Evolutionary conservation across 2,113 vertebrate genomes (phyloP).

Genomic region (Rissa tridactyla): DNA sequence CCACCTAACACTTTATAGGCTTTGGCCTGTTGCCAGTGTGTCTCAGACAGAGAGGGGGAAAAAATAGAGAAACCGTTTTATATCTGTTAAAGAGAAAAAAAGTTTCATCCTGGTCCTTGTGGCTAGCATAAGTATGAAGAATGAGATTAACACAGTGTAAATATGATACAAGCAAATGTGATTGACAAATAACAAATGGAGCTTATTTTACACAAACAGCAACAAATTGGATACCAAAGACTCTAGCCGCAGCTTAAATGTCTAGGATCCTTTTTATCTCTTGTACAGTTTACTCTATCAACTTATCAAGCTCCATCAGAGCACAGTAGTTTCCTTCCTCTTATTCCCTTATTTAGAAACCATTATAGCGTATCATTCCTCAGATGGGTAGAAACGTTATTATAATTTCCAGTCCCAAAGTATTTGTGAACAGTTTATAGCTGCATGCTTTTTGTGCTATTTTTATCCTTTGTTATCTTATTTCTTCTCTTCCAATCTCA

Average conservation of each 20-base stretch:
- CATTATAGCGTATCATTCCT: neutral
- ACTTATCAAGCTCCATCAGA: constrained; percentile 27
- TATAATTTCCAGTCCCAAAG: neutral
- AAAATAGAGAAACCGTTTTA: neutral
- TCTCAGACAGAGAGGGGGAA: neutral
- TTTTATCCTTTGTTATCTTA: neutral
- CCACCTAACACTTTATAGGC: neutral
- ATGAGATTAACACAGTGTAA: neutral
- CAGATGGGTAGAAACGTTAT: neutral
- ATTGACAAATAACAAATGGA: neutral
- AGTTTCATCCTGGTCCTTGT: neutral
- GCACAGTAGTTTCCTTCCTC: constrained; percentile 46
- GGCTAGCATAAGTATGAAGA: neutral
- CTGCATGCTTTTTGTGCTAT: neutral
- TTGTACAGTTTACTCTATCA: constrained; percentile 17
- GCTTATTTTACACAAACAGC: neutral
- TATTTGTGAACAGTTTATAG: neutral
- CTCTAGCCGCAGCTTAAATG: neutral
- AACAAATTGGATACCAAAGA: neutral
- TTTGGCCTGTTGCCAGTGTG: neutral
- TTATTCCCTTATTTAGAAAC: constrained; percentile 42
- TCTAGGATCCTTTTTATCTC: neutral
- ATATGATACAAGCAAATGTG: neutral
- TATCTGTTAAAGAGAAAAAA: neutral
- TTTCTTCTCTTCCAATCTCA: neutral